A percentile compares a stretch with the other conserved stretches of the same genome.
Evolutionary conservation across 2,113 vertebrate species (phyloP).

Genomic region (Bambusicola thoracicus): DNA sequence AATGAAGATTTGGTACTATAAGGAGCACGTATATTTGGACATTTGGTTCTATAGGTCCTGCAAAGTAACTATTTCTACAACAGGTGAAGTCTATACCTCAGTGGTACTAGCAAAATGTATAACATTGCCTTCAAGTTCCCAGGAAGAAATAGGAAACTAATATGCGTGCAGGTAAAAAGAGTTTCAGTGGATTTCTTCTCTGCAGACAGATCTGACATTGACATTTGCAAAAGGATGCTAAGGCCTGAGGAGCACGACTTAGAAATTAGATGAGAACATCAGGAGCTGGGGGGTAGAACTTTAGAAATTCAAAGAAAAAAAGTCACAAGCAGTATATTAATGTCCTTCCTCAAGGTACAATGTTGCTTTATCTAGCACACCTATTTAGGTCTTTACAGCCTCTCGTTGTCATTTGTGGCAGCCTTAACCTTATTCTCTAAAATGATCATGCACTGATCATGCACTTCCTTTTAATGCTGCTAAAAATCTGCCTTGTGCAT

Average conservation of each 20-base stretch:
- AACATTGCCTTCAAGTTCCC: neutral
- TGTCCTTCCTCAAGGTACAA: conserved; percentile 4
- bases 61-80: neutral
- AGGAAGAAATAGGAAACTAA: neutral
- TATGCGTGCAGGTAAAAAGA: neutral
- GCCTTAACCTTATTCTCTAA: conserved; percentile 9
- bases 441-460: neutral
- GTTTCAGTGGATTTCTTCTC: neutral
- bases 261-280: conserved; percentile 45
- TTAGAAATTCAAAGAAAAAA: neutral
- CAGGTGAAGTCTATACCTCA: neutral
- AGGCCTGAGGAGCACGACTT: conserved; percentile 31
- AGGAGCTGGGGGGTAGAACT: neutral
- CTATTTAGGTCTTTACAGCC: neutral
- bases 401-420: neutral
- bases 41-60: neutral
- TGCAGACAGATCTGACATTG: neutral
- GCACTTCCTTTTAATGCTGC: neutral
- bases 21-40: neutral
- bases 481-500: neutral
- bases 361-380: neutral
- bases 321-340: neutral
- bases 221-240: conserved; percentile 8
- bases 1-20: neutral
- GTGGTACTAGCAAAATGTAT: neutral